Evolutionary conservation across 2,888 invertebrate genomes (phyloP).

Genomic region (Bedellia somnulentella): DNA sequence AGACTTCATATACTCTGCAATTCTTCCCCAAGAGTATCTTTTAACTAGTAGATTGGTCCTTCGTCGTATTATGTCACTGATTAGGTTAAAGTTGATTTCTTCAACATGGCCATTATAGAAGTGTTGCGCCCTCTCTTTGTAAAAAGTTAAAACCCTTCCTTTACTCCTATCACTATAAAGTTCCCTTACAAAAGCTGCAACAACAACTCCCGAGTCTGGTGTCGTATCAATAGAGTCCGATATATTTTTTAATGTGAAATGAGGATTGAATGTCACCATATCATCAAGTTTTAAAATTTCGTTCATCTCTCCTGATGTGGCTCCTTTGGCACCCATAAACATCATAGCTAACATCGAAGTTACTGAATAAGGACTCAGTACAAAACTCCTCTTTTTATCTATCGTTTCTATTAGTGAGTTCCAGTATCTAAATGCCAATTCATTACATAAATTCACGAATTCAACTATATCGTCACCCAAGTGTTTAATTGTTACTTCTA

Average conservation of each 20-base stretch:
- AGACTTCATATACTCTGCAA: slow-evolving; percentile 74
- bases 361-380: slow-evolving; percentile 82
- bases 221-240: slow-evolving; percentile 76
- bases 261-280: slow-evolving; percentile 88
- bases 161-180: slow-evolving; percentile 81
- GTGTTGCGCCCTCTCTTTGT: slow-evolving; percentile 84
- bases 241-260: slow-evolving; percentile 82
- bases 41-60: slow-evolving; percentile 80
- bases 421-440: slow-evolving; percentile 84
- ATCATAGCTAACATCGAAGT: slow-evolving; percentile 89
- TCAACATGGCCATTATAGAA: slow-evolving; percentile 87
- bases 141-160: slow-evolving; percentile 81
- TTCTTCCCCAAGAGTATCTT: slow-evolving; percentile 75
- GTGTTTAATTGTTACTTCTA: slow-evolving; percentile 74
- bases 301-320: slow-evolving; percentile 89
- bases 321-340: slow-evolving; percentile 82
- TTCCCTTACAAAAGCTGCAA: slow-evolving; percentile 80
- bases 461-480: slow-evolving; percentile 75
- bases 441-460: slow-evolving; percentile 80
- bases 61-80: slow-evolving; percentile 80
- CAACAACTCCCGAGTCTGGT: slow-evolving; percentile 70
- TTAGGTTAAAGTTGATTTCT: slow-evolving; percentile 79
- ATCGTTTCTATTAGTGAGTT: slow-evolving; percentile 69
- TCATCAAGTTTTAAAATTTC: slow-evolving; percentile 82
- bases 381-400: slow-evolving; percentile 75